Conservation (phyloP, 1,140 invertebrate species). For the Anoplophora glabripennis region DNA sequence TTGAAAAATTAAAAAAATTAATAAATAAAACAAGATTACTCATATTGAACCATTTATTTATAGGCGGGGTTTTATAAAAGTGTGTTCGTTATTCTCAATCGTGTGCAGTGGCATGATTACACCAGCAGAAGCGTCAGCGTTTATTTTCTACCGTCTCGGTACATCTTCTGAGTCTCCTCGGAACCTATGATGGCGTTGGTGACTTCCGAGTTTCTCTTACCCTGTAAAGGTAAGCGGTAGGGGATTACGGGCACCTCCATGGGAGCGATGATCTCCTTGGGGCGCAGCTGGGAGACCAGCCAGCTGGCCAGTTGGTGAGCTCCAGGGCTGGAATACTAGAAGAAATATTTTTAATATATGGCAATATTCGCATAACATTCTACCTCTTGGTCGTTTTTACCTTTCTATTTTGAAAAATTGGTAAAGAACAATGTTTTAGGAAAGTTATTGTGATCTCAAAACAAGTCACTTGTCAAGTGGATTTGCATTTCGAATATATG, state of each 20-base stretch:
- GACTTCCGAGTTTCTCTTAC: conserved; percentile 44
- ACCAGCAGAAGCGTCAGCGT: neutral
- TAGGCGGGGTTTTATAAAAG: no score
- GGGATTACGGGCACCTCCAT: conserved; percentile 37
- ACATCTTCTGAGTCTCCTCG: conserved; percentile 42
- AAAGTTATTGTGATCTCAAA: neutral
- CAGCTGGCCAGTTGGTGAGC: conserved; percentile 43
- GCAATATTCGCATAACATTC: no score
- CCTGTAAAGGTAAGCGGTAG: conserved; percentile 33
- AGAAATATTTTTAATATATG: no score
- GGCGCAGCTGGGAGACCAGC: conserved; percentile 34
- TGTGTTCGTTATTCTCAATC: conserved; percentile 4
- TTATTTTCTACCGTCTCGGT: conserved; percentile 33
- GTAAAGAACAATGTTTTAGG: neutral
- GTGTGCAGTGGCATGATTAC: neutral
- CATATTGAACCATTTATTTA: no score
- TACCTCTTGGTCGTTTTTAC: neutral
- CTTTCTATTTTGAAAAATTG: neutral
- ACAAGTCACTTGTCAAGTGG: neutral
- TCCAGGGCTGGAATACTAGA: conserved; percentile 38
- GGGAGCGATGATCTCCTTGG: conserved; percentile 30
- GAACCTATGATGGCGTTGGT: conserved; percentile 43
- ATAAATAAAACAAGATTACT: conserved; percentile 7
- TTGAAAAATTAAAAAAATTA: no score
- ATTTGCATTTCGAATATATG: neutral